Percentiles rank a stretch among this genome's conserved stretches.
phyloP scores from a whole-genome alignment of 2,888 invertebrate genomes.

The Stratiomys singularior region DNA sequence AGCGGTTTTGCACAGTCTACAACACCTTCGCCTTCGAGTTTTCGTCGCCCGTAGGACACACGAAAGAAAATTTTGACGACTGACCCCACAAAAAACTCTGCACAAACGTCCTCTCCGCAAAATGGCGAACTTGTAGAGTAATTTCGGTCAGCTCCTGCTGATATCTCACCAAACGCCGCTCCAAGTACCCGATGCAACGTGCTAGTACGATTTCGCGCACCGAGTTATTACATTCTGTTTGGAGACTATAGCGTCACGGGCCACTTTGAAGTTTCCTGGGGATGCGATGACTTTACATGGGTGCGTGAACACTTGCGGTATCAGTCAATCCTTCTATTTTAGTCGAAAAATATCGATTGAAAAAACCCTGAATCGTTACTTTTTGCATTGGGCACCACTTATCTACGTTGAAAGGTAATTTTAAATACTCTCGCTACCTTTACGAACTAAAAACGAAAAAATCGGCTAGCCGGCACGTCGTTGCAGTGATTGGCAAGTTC shows the following conservation, averaged over 20 bases:
- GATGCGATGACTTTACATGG: too few species aligned
- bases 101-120: constrained; percentile 57
- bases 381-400: too few species aligned
- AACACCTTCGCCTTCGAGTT: neutral
- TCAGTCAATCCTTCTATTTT: too few species aligned
- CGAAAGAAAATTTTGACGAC: constrained; percentile 35
- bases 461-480: too few species aligned
- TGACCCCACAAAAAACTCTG: constrained; percentile 51
- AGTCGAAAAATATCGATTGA: too few species aligned
- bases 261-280: too few species aligned
- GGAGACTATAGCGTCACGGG: neutral
- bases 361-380: too few species aligned
- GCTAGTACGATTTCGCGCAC: constrained; percentile 7
- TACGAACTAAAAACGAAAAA: too few species aligned
- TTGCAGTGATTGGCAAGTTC: too few species aligned
- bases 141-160: constrained; percentile 24
- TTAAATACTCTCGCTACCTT: too few species aligned
- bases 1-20: constrained; percentile 12
- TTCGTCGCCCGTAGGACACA: constrained; percentile 12
- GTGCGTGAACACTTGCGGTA: too few species aligned
- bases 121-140: constrained; percentile 55
- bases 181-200: constrained; percentile 17
- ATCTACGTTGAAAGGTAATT: too few species aligned
- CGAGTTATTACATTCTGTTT: neutral
- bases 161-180: constrained; percentile 6